Evolutionary conservation across 2,797 vertebrate genomes (phyloP), one percentile per base, ranked within the genome.

Genomic region (Silurus lanzhouensis): DNA sequence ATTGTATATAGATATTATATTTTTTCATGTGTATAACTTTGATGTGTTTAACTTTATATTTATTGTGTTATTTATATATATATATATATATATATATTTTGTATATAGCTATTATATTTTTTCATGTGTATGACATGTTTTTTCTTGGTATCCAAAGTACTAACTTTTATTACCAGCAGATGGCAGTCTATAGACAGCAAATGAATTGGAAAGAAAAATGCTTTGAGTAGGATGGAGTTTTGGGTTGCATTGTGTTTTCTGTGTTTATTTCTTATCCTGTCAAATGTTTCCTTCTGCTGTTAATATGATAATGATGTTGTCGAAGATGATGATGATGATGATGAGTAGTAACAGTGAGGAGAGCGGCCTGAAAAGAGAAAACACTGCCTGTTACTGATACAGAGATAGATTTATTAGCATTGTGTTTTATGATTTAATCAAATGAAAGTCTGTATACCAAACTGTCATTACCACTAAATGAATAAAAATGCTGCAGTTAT

Each of bases 111-210:
- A 38, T 4, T 38, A 38, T 38, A 38, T 38, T 75, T 75, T 75
- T 75, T 27, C 52, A 10, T 75, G 46, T 70, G 27, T 63, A 44
- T 71, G 13, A 44, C n/a, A n/a, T 22, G 38, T 38, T 38, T 22
- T 25, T 63, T 31, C 27, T 20, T 64, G 31, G 8, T 52, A 14
- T 83, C 2, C 1, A 66, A 76, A 75, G 19, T 14, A 68, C 15
- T 83, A 25, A 80, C 74, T 66, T 13, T 27, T 17, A 79, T 82
- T 70, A 88, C 90, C 93, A 92, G 80, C 87, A 92, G 94, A 85
- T 92, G 93, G 88, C 90, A 94, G 88, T 81, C 77, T 89, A 85
- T 71, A 60, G 82, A 83, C 85, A 88, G 85, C 76, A 83, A 76
- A 85, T 72, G 58, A 80, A 63, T 31, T 20, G 17, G 17, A 27